Conservation (phyloP, 37 sponge, comb jelly and placozoan genomes). For the Hexactinellida sp. region DNA sequence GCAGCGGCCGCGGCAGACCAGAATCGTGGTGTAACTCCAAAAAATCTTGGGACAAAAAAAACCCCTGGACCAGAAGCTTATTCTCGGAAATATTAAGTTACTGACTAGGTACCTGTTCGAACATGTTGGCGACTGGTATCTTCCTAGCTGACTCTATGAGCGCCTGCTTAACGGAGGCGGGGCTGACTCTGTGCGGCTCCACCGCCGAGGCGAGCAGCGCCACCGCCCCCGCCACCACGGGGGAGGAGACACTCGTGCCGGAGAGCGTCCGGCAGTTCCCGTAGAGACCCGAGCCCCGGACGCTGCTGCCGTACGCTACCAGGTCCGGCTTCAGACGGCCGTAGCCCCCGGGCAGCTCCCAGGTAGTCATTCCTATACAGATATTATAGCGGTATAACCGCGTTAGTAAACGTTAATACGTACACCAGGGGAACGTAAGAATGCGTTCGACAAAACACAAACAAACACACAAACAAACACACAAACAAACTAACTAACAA, state of each 20-base stretch:
- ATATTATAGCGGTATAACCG: not conserved
- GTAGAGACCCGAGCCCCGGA: slow-evolving; percentile 68
- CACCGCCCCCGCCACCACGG: slow-evolving; percentile 94
- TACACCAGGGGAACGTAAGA: too few species aligned
- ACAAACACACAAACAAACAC: too few species aligned
- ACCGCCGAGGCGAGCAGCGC: slow-evolving; percentile 76
- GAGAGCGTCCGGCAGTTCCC: slow-evolving; percentile 88
- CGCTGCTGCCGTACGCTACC: slow-evolving; percentile 92
- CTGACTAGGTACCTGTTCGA: slow-evolving; percentile 57
- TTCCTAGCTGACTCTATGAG: slow-evolving; percentile 83
- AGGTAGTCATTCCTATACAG: not conserved
- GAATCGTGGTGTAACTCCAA: too few species aligned
- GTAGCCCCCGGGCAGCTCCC: slow-evolving; percentile 91
- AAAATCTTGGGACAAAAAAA: too few species aligned
- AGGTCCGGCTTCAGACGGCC: slow-evolving; percentile 98
- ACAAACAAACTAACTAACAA: too few species aligned
- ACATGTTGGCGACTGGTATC: slow-evolving; percentile 71
- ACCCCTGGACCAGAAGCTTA: too few species aligned
- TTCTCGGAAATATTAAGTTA: not conserved
- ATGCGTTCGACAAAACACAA: too few species aligned
- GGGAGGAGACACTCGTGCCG: slow-evolving; percentile 98
- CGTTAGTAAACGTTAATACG: too few species aligned
- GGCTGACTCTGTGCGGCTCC: slow-evolving; percentile 44
- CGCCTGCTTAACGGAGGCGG: slow-evolving; percentile 96
- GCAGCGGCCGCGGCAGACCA: too few species aligned